phyloP scores from a whole-genome alignment of 2,797 vertebrate genomes.

The Lagodon rhomboides region DNA sequence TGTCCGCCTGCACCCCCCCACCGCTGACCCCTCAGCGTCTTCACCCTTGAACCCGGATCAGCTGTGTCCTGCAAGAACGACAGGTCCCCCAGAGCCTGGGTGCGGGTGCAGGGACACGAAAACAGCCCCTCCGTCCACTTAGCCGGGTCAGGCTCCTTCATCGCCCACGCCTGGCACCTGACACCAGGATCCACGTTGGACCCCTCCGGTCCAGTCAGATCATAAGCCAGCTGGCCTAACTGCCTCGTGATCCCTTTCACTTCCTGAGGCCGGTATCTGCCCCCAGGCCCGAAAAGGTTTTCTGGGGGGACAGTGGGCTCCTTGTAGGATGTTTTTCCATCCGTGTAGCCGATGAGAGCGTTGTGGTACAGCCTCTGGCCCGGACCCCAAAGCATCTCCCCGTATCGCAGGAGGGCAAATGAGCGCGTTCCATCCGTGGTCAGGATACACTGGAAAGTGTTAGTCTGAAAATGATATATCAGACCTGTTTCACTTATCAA shows the following conservation, averaged over 20 bases:
- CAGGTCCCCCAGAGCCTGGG: conserved; percentile 83
- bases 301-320: conserved; percentile 77
- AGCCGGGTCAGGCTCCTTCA: conserved; percentile 79
- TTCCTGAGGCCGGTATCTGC: conserved; percentile 86
- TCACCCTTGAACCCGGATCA: conserved; percentile 54
- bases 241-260: conserved; percentile 78
- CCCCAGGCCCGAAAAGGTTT: conserved; percentile 81
- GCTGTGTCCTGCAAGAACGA: conserved; percentile 79
- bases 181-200: conserved; percentile 64
- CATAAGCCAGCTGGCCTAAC: conserved; percentile 84
- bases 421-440: conserved; percentile 86
- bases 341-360: conserved; percentile 87
- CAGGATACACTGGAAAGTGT: conserved; percentile 89
- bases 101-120: conserved; percentile 85
- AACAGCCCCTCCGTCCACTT: conserved; percentile 77
- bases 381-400: conserved; percentile 86
- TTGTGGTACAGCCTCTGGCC: conserved; percentile 83
- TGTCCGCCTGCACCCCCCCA: conserved; percentile 78
- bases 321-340: conserved; percentile 78
- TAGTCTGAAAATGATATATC: conserved; percentile 78
- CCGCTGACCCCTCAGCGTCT: conserved; percentile 74
- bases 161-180: conserved; percentile 85
- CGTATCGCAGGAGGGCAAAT: conserved; percentile 85
- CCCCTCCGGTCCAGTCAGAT: conserved; percentile 71
- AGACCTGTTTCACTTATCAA: not conserved